Percentiles rank a stretch among this genome's conserved stretches.
These are phyloP conservation scores for Andrena trimmerana DNA, from an alignment of 2,888 invertebrate genomes.

Conservation along the genomic window DNA sequence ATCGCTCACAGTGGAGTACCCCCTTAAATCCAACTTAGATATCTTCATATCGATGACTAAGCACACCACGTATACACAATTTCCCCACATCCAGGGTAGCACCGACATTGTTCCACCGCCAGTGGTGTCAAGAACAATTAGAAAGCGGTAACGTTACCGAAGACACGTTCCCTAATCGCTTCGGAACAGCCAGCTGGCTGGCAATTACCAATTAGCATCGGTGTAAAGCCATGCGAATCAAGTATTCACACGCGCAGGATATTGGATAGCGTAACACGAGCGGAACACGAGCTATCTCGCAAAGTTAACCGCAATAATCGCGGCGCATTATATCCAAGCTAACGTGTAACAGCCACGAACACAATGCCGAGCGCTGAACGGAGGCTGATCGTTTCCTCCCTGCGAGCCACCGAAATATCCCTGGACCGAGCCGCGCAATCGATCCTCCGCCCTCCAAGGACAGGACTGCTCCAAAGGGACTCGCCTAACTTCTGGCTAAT, in stretches of 20 bases:
- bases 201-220: slow-evolving; percentile 21
- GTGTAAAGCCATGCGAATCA: slow-evolving; percentile 12
- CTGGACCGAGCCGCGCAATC: neutral
- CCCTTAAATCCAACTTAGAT: too few relatives aligned
- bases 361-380: slow-evolving; percentile 36
- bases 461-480: neutral
- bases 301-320: slow-evolving; percentile 60
- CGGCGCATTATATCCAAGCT: slow-evolving; percentile 40
- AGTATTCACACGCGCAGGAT: slow-evolving; percentile 31
- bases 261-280: slow-evolving; percentile 48
- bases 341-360: slow-evolving; percentile 44
- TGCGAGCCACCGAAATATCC: neutral
- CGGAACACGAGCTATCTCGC: slow-evolving; percentile 46
- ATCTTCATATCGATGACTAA: too few relatives aligned
- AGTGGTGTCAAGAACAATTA: neutral
- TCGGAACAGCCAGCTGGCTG: neutral
- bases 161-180: neutral
- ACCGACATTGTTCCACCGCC: neutral
- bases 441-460: neutral
- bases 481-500: too few relatives aligned
- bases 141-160: neutral
- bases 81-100: too few relatives aligned
- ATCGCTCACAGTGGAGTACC: too few relatives aligned
- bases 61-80: too few relatives aligned
- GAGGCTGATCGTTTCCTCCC: neutral